A percentile compares a stretch with the other conserved stretches of the same genome.
phyloP scores from a whole-genome alignment of 2,113 vertebrate species.

The Chloebia gouldiae region DNA sequence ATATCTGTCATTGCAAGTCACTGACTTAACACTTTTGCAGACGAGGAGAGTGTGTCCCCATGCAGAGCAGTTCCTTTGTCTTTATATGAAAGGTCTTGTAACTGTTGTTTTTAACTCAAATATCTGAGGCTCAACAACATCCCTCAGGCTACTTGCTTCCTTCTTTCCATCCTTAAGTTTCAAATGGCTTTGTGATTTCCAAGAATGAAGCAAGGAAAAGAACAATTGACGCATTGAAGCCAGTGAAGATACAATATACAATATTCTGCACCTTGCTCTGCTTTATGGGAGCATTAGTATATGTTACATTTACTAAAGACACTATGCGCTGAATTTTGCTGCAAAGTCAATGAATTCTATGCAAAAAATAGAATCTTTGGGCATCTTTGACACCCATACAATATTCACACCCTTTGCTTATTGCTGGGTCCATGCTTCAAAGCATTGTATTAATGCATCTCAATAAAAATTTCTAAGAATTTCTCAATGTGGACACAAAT shows the following conservation, averaged over 20 bases:
- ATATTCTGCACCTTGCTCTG: not conserved
- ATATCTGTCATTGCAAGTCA: not conserved
- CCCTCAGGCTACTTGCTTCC: not conserved
- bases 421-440: not conserved
- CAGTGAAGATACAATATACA: not conserved
- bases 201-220: not conserved
- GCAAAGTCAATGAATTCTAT: not conserved
- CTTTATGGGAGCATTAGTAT: not conserved
- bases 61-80: not conserved
- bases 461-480: not conserved
- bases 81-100: not conserved
- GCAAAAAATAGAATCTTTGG: not conserved
- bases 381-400: not conserved
- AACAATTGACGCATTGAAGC: not conserved
- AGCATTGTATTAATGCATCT: not conserved
- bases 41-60: not conserved
- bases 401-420: not conserved
- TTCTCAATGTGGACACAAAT: not conserved
- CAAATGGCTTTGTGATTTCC: not conserved
- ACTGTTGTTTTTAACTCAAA: not conserved
- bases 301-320: not conserved
- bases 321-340: not conserved
- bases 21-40: not conserved
- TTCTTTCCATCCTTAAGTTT: not conserved
- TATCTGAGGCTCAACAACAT: not conserved